Percentiles rank a stretch among this genome's conserved stretches.
These are phyloP conservation scores for Austrofundulus limnaeus DNA, from an alignment of 2,113 vertebrate genomes.

Conservation along the genomic window DNA sequence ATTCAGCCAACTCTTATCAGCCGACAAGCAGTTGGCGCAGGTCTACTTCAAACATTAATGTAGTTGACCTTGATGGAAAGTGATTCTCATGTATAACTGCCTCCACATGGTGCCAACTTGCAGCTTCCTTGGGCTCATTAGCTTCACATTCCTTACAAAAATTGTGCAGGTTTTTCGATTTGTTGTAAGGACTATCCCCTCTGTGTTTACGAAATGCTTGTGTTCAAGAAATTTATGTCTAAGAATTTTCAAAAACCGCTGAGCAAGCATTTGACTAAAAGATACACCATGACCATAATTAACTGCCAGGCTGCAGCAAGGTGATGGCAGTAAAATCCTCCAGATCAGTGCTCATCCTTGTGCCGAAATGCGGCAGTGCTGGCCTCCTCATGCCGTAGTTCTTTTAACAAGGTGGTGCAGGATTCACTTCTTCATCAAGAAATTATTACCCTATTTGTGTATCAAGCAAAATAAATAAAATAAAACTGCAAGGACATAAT, in stretches of 20 bases:
- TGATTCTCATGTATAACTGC: not conserved
- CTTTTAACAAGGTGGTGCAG: not conserved
- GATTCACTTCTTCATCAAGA: not conserved
- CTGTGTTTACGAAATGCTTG: not conserved
- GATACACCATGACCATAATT: slow-evolving; percentile 2
- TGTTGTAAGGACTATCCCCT: not conserved
- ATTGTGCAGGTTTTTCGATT: not conserved
- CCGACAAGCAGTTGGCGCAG: not conserved
- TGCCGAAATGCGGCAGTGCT: not conserved
- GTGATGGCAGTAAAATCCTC: slow-evolving; percentile 1
- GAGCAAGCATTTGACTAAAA: not conserved
- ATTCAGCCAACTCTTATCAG: not conserved
- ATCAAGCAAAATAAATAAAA: not conserved
- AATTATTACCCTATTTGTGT: not conserved
- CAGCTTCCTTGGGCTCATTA: not conserved
- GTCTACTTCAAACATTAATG: not conserved
- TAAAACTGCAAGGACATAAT: not conserved
- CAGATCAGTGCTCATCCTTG: not conserved
- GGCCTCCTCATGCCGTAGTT: not conserved
- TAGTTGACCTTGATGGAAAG: not conserved
- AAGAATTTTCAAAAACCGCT: not conserved
- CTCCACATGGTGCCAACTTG: not conserved
- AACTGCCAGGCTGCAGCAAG: not conserved
- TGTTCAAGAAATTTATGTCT: not conserved
- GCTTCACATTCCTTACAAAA: not conserved